phyloP scores from a whole-genome alignment of 2,888 invertebrate genomes.

The Asteroscopus sphinx region DNA sequence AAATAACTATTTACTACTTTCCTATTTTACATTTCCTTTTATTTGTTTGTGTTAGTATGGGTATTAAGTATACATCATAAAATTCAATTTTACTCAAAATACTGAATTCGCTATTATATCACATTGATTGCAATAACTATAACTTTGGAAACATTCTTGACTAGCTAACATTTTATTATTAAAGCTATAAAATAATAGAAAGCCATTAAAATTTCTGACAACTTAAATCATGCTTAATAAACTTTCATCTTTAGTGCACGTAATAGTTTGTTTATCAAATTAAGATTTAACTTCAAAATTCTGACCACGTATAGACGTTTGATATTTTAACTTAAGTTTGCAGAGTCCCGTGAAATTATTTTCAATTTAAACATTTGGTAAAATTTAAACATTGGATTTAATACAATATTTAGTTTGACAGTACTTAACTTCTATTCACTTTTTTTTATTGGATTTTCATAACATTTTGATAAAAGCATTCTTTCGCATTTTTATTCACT shows the following conservation, averaged over 20 bases:
- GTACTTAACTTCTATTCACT: too few species aligned
- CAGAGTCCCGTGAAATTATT: too few species aligned
- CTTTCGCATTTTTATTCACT: too few species aligned
- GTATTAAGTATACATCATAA: too few species aligned
- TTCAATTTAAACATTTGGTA: not conserved
- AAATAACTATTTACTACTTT: too few species aligned
- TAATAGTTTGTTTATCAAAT: conserved; percentile 26
- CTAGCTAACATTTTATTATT: conserved; percentile 11
- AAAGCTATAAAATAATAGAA: conserved; percentile 19
- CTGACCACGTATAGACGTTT: conserved; percentile 8
- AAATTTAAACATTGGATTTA: not conserved
- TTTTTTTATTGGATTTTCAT: too few species aligned
- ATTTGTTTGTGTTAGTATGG: too few species aligned
- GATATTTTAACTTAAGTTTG: conserved; percentile 17
- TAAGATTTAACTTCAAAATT: conserved; percentile 7
- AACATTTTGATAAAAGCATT: too few species aligned
- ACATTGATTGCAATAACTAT: not conserved
- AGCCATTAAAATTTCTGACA: conserved; percentile 17
- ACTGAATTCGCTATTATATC: not conserved
- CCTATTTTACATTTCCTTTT: too few species aligned
- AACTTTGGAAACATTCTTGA: conserved; percentile 1
- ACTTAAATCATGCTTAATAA: conserved; percentile 15
- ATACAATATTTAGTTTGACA: too few species aligned
- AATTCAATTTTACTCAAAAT: not conserved
- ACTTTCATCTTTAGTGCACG: conserved; percentile 24